Base-by-base conservation (phyloP, 2,888 invertebrate species). In the Cephonodes hylas region DNA sequence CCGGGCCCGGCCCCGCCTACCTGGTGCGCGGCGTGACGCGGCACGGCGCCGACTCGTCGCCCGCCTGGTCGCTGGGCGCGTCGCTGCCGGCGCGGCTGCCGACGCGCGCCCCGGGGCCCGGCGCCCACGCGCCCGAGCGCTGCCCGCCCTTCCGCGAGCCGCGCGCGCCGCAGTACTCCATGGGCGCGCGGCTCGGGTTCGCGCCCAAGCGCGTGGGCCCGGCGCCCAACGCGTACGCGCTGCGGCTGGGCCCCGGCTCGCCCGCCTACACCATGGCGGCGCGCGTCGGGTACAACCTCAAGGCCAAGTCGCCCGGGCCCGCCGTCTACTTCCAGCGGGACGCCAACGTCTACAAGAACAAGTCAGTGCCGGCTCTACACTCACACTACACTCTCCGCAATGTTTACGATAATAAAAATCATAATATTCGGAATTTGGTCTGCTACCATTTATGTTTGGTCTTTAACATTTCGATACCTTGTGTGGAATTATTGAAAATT, bases 141-240 rank as follows among this genome's bases (percentile, higher is more conserved):
- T 93, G 92, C 64, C 91, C 93, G 42, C 86, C 93, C 20, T 90
- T 93, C 82, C 93, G 93, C 58, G 86, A 84, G 34, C 76, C 84
- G 44, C 88, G 93, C 60, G 91, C 95, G 25, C 95, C 95, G 2
- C 84, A 87, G 6, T 95, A 93, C 81, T 92, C 93, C 0, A 93
- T 95, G 78, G 90, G 93, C 44, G 84, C 86, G 25, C 89, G 94
- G 64, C 84, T 89, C 27, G 90, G 85, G 59, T 81, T 76, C 72
- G 67, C 92, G 80, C 73, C 89, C 80, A 63, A 89, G 93, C 74
- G 86, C 74, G 59, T 78, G 64, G 91, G 91, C 0, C 95, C 95
- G 0, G 95, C 94, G 22, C 94, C 95, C 25, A 95, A 94, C 76
- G 93, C 93, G 42, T 95, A 95, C 79, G 84, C 84, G 42, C 68